Evolutionary conservation across 2,113 vertebrate genomes (phyloP).

Genomic region (Suncus etruscus): DNA sequence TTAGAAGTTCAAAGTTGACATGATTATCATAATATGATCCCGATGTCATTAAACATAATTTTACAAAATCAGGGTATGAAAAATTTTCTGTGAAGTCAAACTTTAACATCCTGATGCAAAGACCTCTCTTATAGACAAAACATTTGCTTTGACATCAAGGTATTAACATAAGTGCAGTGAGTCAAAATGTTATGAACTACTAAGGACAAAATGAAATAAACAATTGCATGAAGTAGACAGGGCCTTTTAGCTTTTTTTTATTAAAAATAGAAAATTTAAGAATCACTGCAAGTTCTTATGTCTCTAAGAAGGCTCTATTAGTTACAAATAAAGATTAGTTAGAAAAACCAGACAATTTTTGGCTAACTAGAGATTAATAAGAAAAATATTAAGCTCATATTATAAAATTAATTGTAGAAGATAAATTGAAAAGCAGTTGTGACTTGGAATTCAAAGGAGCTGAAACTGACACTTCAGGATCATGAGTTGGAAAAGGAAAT

Average conservation of each 20-base stretch:
- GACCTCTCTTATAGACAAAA: not conserved
- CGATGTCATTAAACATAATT: not conserved
- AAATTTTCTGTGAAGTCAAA: slow-evolving; percentile 11
- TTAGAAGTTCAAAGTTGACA: not conserved
- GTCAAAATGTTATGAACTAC: slow-evolving; percentile 20
- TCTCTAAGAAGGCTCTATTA: not conserved
- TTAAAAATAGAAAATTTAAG: not conserved
- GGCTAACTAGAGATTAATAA: not conserved
- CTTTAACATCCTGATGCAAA: not conserved
- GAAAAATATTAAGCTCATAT: not conserved
- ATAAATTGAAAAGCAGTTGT: not conserved
- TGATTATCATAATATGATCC: not conserved
- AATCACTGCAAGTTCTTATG: not conserved
- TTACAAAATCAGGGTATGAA: not conserved
- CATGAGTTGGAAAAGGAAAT: not conserved
- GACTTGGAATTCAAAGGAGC: not conserved
- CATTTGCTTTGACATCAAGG: not conserved
- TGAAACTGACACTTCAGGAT: not conserved
- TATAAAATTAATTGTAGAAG: not conserved
- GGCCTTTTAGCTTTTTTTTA: not conserved
- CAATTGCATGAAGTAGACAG: not conserved
- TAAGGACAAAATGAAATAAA: not conserved
- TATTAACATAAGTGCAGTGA: not conserved
- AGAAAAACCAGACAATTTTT: not conserved
- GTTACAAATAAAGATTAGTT: not conserved